phyloP scores from a whole-genome alignment of 2,888 invertebrate species.

The Leptopilina drosophilae region DNA sequence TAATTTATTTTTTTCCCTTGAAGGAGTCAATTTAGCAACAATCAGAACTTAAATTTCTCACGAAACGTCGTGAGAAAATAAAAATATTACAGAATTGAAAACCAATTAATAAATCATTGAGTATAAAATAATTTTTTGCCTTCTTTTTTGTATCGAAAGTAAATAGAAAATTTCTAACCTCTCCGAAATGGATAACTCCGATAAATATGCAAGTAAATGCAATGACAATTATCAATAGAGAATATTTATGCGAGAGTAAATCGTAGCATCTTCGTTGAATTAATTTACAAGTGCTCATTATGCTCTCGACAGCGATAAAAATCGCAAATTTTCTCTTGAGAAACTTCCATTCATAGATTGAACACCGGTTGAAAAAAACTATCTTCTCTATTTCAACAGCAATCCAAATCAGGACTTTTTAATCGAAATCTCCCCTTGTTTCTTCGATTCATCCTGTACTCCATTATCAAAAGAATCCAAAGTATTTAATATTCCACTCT shows the following conservation, averaged over 20 bases:
- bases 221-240: conserved; percentile 73
- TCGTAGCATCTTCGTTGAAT: conserved; percentile 77
- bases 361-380: background rate
- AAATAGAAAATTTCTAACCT: conserved; percentile 60
- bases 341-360: background rate
- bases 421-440: background rate
- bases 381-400: background rate
- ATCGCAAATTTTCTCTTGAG: conserved; percentile 56
- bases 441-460: background rate
- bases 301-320: conserved; percentile 66
- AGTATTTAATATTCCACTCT: background rate
- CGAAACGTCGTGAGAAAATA: no score
- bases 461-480: background rate
- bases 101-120: no score
- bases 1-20: no score
- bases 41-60: no score
- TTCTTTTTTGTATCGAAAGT: no score
- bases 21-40: no score
- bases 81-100: no score
- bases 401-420: background rate
- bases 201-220: conserved; percentile 75
- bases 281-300: conserved; percentile 77
- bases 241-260: conserved; percentile 76
- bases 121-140: no score
- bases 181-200: conserved; percentile 76